Base-by-base conservation (phyloP, 2,113 vertebrate species). In the Heterochromis multidens region DNA sequence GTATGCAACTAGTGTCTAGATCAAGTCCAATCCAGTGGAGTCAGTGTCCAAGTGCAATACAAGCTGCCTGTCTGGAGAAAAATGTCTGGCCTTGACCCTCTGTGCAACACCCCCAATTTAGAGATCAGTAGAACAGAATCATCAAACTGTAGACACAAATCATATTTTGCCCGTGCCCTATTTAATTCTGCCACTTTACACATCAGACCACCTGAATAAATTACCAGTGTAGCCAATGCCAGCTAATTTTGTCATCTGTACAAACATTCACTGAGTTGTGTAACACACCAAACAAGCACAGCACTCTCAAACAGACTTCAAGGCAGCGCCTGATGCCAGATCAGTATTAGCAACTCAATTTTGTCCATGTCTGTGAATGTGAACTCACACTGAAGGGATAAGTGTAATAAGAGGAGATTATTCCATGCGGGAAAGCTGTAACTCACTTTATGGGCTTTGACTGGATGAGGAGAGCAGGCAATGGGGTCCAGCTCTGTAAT, bases 341-440 rank as follows among this genome's bases (percentile, higher is more conserved):
- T 90, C 79, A 85, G 84, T 77, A 77, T 86, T 83, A 87, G 82
- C 84, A 79, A 82, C 85, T 89, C 57, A 78, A 25, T 86, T 92
- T 72, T 52, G 63, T 78, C 85, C 67, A 49, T 29, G 84, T 89
- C 89, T 91, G 74, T 81, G 89, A 92, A 87, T 86, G 82, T 87
- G 90, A 91, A 88, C 90, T 86, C 88, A 31, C 81, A 79, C 59
- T 29, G 54, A 89, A 81, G 81, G 85, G 86, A 91, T 87, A 93
- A 89, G 86, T 87, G 90, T 91, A 95, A 94, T 93, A 92, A 88
- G 87, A 92, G 80, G 82, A 91, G 91, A 93, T 94, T 92, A 79
- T 87, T 93, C 94, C 91, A 86, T 86, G 88, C 35, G 78, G 91
- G 86, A 82, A 65, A 81, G 78, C 90, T 84, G 82, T 83, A 94